These are phyloP conservation scores for Tonatia bakeri DNA, from an alignment of 2,113 vertebrate species.

Conservation along the genomic window DNA sequence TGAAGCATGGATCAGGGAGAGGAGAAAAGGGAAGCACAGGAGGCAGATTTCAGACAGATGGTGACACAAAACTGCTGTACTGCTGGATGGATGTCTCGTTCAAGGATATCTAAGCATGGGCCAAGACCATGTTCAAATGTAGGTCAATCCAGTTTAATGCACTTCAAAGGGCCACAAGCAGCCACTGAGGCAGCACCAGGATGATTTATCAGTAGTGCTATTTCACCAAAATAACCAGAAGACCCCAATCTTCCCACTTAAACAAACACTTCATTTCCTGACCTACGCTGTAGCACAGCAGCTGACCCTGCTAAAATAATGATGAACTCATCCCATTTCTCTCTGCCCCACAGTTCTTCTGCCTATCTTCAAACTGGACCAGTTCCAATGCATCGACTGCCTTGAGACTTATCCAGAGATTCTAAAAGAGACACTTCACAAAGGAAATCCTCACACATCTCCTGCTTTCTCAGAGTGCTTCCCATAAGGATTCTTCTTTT, in stretches of 20 bases:
- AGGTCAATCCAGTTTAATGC: constrained; percentile 96
- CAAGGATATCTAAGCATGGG: constrained; percentile 97
- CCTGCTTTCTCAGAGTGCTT: constrained; percentile 97
- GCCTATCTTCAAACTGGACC: constrained; percentile 96
- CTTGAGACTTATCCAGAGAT: constrained; percentile 95
- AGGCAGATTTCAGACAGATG: constrained; percentile 91
- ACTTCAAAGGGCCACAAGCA: constrained; percentile 96
- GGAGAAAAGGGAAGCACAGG: constrained; percentile 16
- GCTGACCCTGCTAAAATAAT: constrained; percentile 97
- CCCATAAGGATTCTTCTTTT: constrained; percentile 88
- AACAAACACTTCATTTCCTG: constrained; percentile 97
- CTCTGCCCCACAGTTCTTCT: constrained; percentile 99
- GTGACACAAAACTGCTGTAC: constrained; percentile 99
- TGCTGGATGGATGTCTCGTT: constrained; percentile 95
- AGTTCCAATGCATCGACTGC: constrained; percentile 96
- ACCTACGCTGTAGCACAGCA: constrained; percentile 94
- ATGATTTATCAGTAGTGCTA: constrained; percentile 96
- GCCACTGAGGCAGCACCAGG: constrained; percentile 98
- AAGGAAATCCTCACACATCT: constrained; percentile 99
- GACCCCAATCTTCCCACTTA: constrained; percentile 97
- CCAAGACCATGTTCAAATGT: constrained; percentile 96
- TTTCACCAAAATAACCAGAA: constrained; percentile 98
- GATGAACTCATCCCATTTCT: constrained; percentile 97
- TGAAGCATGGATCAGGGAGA: constrained; percentile 72
- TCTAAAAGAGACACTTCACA: constrained; percentile 99